Conservation (phyloP, 2,888 invertebrate species). For the Stegana nigrithorax region DNA sequence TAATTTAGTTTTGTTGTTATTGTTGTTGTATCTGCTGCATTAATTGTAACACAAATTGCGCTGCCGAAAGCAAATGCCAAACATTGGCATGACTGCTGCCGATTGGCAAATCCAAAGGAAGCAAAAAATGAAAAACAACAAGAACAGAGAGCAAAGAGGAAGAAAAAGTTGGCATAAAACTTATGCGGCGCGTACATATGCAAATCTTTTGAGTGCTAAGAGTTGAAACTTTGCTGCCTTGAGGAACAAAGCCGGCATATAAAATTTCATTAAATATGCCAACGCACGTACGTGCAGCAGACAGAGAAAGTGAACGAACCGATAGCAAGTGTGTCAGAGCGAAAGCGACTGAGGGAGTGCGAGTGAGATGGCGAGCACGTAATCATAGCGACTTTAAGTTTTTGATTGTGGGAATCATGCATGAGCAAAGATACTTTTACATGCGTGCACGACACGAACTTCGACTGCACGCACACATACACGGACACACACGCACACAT, state of each 20-base stretch:
- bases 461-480: not conserved
- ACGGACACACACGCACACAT: not conserved
- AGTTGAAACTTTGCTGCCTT: conserved; percentile 9
- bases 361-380: conserved; percentile 46
- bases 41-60: conserved; percentile 60
- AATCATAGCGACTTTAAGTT: conserved; percentile 62
- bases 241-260: conserved; percentile 37
- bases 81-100: conserved; percentile 7
- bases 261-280: conserved; percentile 61
- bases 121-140: not conserved
- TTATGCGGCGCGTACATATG: conserved; percentile 5
- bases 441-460: not conserved
- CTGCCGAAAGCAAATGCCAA: conserved; percentile 23
- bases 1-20: conserved; percentile 50
- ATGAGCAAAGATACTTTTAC: conserved; percentile 39
- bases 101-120: conserved; percentile 17
- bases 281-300: conserved; percentile 19
- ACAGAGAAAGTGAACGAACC: not conserved
- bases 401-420: conserved; percentile 62
- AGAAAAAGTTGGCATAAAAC: not conserved
- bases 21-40: too few species aligned
- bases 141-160: not conserved
- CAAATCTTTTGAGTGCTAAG: conserved; percentile 19
- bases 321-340: not conserved
- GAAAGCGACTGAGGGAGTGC: conserved; percentile 8